These are phyloP conservation scores for Nothocercus nigrocapillus DNA, from an alignment of 2,113 vertebrate genomes.

Conservation along the genomic window DNA sequence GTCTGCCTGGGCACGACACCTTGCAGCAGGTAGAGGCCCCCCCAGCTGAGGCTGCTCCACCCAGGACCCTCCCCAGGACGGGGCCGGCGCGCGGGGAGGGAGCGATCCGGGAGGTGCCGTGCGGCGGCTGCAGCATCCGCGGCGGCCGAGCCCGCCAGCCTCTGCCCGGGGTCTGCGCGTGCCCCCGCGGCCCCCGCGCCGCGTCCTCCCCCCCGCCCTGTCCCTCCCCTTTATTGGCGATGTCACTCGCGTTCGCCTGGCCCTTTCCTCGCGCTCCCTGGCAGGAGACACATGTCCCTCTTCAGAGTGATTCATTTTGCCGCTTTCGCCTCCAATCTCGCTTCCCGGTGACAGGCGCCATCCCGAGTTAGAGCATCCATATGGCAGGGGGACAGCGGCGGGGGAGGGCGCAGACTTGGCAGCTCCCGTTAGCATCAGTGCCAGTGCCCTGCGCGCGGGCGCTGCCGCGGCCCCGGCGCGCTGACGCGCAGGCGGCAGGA, in stretches of 20 bases:
- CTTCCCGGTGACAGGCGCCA: conserved; percentile 32
- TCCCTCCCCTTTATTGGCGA: conserved; percentile 38
- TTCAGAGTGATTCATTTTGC: conserved; percentile 51
- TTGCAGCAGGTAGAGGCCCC: background rate
- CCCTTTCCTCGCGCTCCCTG: conserved; percentile 40
- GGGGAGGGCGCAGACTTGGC: conserved; percentile 40
- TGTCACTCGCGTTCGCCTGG: conserved; percentile 64
- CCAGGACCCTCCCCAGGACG: background rate
- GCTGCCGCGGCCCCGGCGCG: conserved; percentile 53
- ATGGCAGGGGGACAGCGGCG: conserved; percentile 31
- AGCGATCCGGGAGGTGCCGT: rapidly evolving
- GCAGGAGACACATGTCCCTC: conserved; percentile 76
- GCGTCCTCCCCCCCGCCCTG: background rate
- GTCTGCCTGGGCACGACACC: too few relatives aligned
- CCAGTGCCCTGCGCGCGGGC: conserved; percentile 71
- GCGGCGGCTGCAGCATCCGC: background rate
- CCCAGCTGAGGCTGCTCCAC: rapidly evolving
- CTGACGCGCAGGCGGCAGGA: conserved; percentile 49
- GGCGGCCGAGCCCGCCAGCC: too few relatives aligned
- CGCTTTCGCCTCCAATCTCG: background rate
- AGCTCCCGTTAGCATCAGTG: conserved; percentile 21
- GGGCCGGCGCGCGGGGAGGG: background rate
- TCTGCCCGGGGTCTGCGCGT: too few relatives aligned
- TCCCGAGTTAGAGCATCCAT: conserved; percentile 57
- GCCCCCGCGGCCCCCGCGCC: too few relatives aligned